phyloP scores from a whole-genome alignment of 1,140 invertebrate genomes.

The Bombus waltoni region DNA sequence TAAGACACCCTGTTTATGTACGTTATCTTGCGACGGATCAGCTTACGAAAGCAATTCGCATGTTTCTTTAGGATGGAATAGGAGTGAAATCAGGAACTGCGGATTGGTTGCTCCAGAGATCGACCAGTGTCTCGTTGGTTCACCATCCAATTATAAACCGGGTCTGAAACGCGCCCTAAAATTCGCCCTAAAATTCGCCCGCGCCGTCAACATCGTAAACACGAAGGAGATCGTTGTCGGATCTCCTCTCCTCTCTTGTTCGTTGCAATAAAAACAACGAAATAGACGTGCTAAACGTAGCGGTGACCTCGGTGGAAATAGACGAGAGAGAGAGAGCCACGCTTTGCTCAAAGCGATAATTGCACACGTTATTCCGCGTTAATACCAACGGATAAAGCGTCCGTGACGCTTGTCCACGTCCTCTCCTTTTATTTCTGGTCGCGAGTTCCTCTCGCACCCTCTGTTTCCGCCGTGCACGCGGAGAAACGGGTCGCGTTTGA shows the following conservation, averaged over 20 bases:
- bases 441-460: neutral
- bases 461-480: neutral
- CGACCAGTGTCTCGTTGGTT: too few relatives aligned
- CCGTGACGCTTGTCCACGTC: constrained; percentile 50
- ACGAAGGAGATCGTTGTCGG: too few relatives aligned
- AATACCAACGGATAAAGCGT: constrained; percentile 68
- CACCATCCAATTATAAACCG: too few relatives aligned
- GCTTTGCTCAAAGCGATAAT: constrained; percentile 69
- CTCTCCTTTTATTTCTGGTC: constrained; percentile 27
- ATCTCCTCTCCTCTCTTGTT: neutral
- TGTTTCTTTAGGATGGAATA: too few relatives aligned
- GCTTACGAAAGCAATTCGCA: too few relatives aligned
- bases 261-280: neutral
- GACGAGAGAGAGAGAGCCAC: neutral
- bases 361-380: constrained; percentile 68
- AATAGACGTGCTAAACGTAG: neutral
- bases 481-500: constrained; percentile 48
- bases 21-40: too few relatives aligned
- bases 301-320: neutral
- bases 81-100: too few relatives aligned
- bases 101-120: too few relatives aligned
- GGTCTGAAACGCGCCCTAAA: too few relatives aligned
- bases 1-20: too few relatives aligned
- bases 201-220: too few relatives aligned
- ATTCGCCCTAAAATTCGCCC: too few relatives aligned